Evolutionary conservation across 2,113 vertebrate genomes (phyloP).

Genomic region (Tenebrosternarchus preto): DNA sequence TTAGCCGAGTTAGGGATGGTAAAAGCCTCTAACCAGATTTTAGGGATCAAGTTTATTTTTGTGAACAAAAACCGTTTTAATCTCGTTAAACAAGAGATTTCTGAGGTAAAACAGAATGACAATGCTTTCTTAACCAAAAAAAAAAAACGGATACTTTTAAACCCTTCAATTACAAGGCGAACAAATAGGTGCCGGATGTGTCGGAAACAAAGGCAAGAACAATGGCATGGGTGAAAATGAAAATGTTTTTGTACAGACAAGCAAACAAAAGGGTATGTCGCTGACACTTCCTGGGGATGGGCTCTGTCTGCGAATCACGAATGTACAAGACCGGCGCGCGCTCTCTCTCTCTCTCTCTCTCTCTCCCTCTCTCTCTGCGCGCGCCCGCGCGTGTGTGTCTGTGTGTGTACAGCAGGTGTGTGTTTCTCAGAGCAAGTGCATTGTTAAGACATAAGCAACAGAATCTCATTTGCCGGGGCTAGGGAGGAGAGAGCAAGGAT

Average conservation of each 20-base stretch:
- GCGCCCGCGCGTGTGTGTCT: slow-evolving; percentile 29
- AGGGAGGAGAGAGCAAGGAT: slow-evolving; percentile 27
- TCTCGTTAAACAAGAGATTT: slow-evolving; percentile 56
- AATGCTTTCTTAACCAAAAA: too few relatives aligned
- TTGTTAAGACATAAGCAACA: slow-evolving; percentile 58
- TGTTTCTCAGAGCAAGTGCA: slow-evolving; percentile 51
- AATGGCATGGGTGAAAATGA: slow-evolving; percentile 58
- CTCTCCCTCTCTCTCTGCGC: slow-evolving; percentile 15
- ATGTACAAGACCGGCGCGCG: not conserved
- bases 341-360: slow-evolving; percentile 18
- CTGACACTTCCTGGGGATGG: slow-evolving; percentile 54
- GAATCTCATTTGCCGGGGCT: slow-evolving; percentile 52
- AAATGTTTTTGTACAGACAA: slow-evolving; percentile 57
- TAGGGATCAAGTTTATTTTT: slow-evolving; percentile 56
- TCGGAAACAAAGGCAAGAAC: slow-evolving; percentile 62
- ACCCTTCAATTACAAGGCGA: slow-evolving; percentile 34
- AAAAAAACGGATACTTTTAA: slow-evolving; percentile 51
- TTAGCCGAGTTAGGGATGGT: not conserved
- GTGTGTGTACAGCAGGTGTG: slow-evolving; percentile 27
- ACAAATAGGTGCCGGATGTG: slow-evolving; percentile 58
- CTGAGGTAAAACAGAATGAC: slow-evolving; percentile 44
- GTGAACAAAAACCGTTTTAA: slow-evolving; percentile 37
- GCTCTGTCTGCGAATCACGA: slow-evolving; percentile 65
- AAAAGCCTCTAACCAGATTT: slow-evolving; percentile 56
- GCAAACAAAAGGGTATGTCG: slow-evolving; percentile 60